Percentiles rank a stretch among this genome's conserved stretches.
Evolutionary conservation across 35 echinoderm and acorn worm species (phyloP).

Genomic region (Hemicentrotus pulcherrimus): DNA sequence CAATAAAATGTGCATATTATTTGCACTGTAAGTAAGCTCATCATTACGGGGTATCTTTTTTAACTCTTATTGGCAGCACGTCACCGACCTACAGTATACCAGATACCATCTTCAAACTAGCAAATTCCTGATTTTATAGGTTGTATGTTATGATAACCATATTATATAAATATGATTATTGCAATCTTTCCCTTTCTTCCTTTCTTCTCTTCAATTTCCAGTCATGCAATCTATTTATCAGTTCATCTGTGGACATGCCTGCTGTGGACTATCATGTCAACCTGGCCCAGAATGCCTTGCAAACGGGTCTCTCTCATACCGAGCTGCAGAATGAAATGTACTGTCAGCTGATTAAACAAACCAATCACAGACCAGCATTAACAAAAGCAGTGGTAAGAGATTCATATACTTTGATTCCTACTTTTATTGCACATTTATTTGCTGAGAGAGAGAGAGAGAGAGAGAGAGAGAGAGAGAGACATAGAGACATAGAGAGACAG

Average conservation of each 20-base stretch:
- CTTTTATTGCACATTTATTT: too few relatives aligned
- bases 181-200: background rate
- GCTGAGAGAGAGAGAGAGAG: too few relatives aligned
- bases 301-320: constrained; percentile 90
- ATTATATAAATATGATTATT: background rate
- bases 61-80: too few relatives aligned
- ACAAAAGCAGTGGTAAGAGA: constrained; percentile 16
- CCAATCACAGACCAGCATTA: constrained; percentile 61
- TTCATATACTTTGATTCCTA: background rate
- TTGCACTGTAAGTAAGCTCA: too few relatives aligned
- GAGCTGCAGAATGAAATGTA: constrained; percentile 97
- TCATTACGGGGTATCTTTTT: too few relatives aligned
- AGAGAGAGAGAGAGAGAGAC: too few relatives aligned
- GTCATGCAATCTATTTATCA: constrained; percentile 90
- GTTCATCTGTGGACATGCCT: constrained; percentile 83
- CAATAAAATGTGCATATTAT: too few relatives aligned
- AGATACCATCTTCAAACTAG: too few relatives aligned
- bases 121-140: too few relatives aligned
- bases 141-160: background rate
- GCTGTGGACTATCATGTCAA: constrained; percentile 98
- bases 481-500: too few relatives aligned
- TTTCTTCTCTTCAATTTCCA: constrained; percentile 26
- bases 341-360: constrained; percentile 99
- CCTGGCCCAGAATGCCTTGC: constrained; percentile 96
- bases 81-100: too few relatives aligned